phyloP scores from a whole-genome alignment of 2,797 vertebrate genomes.

The Bovichtus diacanthus region DNA sequence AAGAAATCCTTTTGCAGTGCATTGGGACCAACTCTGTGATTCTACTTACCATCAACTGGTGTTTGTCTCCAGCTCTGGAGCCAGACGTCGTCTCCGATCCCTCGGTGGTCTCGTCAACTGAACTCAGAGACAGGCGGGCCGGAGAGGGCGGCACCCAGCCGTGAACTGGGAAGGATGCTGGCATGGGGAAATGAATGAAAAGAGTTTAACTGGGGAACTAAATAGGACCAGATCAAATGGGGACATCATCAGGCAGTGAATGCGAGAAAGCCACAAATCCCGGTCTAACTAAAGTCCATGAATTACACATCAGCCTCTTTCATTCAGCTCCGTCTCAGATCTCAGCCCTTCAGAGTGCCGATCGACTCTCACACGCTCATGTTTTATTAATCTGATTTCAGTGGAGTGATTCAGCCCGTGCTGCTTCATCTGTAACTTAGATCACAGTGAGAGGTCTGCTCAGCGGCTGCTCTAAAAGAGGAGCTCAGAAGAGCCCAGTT shows the following conservation, averaged over 20 bases:
- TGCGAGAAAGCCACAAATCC: conserved; percentile 25
- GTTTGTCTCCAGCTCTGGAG: conserved; percentile 73
- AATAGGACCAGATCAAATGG: not conserved
- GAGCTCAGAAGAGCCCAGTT: conserved; percentile 19
- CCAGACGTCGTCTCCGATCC: conserved; percentile 19
- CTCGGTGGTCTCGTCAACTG: conserved; percentile 83
- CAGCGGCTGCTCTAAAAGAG: not conserved
- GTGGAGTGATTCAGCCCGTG: conserved; percentile 26
- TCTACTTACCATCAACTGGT: conserved; percentile 92
- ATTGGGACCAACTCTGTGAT: not conserved
- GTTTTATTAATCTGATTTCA: conserved; percentile 60
- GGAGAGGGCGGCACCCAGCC: conserved; percentile 71
- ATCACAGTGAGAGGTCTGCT: conserved; percentile 31
- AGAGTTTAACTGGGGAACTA: not conserved
- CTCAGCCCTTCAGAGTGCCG: conserved; percentile 29
- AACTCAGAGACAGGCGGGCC: conserved; percentile 72
- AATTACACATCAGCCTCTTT: conserved; percentile 56
- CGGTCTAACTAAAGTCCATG: conserved; percentile 33
- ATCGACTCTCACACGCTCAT: conserved; percentile 28
- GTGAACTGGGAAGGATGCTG: conserved; percentile 84
- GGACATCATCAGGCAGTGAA: conserved; percentile 6
- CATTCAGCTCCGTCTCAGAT: conserved; percentile 33
- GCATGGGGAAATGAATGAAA: not conserved
- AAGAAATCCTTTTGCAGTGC: not conserved
- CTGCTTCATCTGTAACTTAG: conserved; percentile 42